phyloP scores from a whole-genome alignment of 2,113 vertebrate genomes.

The Oxygymnocypris stewartii region DNA sequence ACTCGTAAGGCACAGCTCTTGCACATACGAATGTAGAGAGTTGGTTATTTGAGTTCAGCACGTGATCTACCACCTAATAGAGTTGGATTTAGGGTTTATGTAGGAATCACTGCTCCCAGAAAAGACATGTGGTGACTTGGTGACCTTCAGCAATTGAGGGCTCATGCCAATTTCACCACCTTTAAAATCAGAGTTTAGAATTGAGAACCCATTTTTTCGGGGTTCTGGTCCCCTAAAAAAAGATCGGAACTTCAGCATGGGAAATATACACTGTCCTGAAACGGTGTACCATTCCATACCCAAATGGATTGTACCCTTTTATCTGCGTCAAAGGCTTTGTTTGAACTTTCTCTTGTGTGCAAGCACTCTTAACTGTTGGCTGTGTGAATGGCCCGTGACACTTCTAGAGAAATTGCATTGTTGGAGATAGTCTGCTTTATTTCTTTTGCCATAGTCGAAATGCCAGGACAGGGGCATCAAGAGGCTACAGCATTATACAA shows the following conservation, averaged over 20 bases:
- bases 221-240: not conserved
- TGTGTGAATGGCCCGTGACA: conserved; percentile 1
- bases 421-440: conserved; percentile 16
- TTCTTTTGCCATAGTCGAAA: not conserved
- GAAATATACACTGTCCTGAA: not conserved
- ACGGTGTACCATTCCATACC: not conserved
- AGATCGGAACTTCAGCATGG: not conserved
- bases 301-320: not conserved
- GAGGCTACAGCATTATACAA: conserved; percentile 14
- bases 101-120: not conserved
- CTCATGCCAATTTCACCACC: not conserved
- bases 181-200: not conserved
- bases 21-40: not conserved
- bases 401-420: conserved; percentile 6
- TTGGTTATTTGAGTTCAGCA: not conserved
- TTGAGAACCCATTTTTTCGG: not conserved
- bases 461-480: conserved; percentile 19
- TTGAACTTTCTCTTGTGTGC: not conserved
- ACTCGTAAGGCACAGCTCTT: not conserved
- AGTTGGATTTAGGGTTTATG: not conserved
- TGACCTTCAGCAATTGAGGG: not conserved
- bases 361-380: not conserved
- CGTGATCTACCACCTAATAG: not conserved
- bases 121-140: not conserved
- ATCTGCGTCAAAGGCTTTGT: not conserved